phyloP scores from a whole-genome alignment of 2,113 vertebrate genomes.

The Morone chrysops region DNA sequence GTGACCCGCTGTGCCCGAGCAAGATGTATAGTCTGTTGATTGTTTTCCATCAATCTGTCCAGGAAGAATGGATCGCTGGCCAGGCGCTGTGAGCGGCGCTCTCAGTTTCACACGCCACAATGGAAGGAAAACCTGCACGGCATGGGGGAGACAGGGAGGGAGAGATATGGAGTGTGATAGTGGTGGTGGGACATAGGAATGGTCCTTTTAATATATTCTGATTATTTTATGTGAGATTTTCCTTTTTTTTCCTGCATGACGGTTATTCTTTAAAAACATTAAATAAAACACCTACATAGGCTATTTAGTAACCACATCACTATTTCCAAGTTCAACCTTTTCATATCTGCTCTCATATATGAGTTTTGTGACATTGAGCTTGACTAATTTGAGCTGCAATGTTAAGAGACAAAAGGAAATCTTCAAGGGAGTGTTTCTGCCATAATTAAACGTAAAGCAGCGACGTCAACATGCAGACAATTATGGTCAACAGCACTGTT shows the following conservation, averaged over 20 bases:
- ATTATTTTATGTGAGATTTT: not conserved
- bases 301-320: conserved; percentile 42
- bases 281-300: conserved; percentile 4
- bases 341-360: conserved; percentile 35
- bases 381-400: conserved; percentile 70
- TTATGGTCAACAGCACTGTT: conserved; percentile 73
- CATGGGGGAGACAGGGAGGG: conserved; percentile 88
- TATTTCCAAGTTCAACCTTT: conserved; percentile 50
- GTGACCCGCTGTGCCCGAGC: conserved; percentile 69
- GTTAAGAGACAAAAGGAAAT: conserved; percentile 72
- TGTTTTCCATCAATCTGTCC: conserved; percentile 97
- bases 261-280: conserved; percentile 18
- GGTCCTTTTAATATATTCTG: conserved; percentile 12
- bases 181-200: conserved; percentile 19
- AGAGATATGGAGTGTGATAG: conserved; percentile 61
- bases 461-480: conserved; percentile 69
- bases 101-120: conserved; percentile 95
- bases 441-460: conserved; percentile 80
- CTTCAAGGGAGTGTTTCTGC: conserved; percentile 67
- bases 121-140: conserved; percentile 93
- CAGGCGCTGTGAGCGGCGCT: conserved; percentile 91
- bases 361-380: conserved; percentile 73
- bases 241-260: not conserved
- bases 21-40: conserved; percentile 86
- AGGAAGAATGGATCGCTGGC: conserved; percentile 96